phyloP scores from a whole-genome alignment of 2,888 invertebrate species.

The Laspeyria flexula region DNA sequence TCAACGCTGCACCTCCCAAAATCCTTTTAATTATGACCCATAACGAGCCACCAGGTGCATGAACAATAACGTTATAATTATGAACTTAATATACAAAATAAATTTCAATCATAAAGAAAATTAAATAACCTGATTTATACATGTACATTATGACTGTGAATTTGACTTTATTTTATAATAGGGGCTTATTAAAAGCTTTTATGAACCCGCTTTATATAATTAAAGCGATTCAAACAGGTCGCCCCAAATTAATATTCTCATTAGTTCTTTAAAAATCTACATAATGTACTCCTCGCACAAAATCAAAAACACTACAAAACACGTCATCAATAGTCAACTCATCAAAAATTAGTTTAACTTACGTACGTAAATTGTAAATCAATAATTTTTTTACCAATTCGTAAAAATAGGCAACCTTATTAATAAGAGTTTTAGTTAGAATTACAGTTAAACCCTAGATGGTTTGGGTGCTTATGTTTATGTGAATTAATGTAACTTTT shows the following conservation, averaged over 20 bases:
- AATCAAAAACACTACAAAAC: too few relatives aligned
- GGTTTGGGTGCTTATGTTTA: too few relatives aligned
- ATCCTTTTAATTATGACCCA: not conserved
- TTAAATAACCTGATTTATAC: not conserved
- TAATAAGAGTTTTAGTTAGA: too few relatives aligned
- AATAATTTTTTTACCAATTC: too few relatives aligned
- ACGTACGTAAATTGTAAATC: too few relatives aligned
- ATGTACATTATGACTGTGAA: not conserved
- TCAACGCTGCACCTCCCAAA: not conserved
- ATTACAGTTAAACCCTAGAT: too few relatives aligned
- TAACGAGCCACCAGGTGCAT: not conserved
- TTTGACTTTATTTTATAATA: conserved; percentile 24
- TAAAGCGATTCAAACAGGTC: conserved; percentile 31
- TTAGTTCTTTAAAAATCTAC: too few relatives aligned
- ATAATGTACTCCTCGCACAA: too few relatives aligned
- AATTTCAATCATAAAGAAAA: conserved; percentile 1
- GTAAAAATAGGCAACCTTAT: too few relatives aligned
- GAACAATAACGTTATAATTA: not conserved
- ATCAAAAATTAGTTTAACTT: too few relatives aligned
- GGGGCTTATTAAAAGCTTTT: conserved; percentile 26
- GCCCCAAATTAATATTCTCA: conserved; percentile 29
- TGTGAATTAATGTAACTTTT: too few relatives aligned
- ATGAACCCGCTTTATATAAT: conserved; percentile 33
- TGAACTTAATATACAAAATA: not conserved
- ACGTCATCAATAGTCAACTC: too few relatives aligned